These are phyloP conservation scores for Microcebus jonahi DNA, from an alignment of 2,113 vertebrate genomes.

Conservation along the genomic window DNA sequence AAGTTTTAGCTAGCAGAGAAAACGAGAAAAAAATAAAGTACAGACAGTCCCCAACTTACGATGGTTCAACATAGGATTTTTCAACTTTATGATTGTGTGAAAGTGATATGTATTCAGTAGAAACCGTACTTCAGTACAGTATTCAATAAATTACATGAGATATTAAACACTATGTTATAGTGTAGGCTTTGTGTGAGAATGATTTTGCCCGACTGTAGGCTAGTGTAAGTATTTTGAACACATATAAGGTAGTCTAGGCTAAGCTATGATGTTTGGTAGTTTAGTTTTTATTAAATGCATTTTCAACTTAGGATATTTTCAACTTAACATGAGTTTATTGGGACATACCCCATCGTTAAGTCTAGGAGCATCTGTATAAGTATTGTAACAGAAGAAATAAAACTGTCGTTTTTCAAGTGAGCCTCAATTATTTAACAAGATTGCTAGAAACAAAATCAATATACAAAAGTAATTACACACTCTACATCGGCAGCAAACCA, in stretches of 20 bases:
- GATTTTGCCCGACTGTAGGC: neutral
- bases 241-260: neutral
- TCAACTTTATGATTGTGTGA: neutral
- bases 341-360: neutral
- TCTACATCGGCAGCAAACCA: neutral
- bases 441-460: constrained; percentile 21
- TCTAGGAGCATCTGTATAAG: neutral
- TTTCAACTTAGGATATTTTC: neutral
- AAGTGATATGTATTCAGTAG: neutral
- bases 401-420: neutral
- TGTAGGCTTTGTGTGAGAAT: neutral
- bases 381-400: constrained; percentile 1
- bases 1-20: neutral
- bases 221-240: neutral
- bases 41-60: neutral
- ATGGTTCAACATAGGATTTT: neutral
- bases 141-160: neutral
- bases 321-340: neutral
- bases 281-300: neutral
- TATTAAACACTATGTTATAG: neutral
- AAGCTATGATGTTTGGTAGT: neutral
- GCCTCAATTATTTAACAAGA: constrained; percentile 24
- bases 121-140: neutral
- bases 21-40: neutral
- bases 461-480: neutral